Evolutionary conservation across 2,888 invertebrate species (phyloP).

Genomic region (Aethes cnicana): DNA sequence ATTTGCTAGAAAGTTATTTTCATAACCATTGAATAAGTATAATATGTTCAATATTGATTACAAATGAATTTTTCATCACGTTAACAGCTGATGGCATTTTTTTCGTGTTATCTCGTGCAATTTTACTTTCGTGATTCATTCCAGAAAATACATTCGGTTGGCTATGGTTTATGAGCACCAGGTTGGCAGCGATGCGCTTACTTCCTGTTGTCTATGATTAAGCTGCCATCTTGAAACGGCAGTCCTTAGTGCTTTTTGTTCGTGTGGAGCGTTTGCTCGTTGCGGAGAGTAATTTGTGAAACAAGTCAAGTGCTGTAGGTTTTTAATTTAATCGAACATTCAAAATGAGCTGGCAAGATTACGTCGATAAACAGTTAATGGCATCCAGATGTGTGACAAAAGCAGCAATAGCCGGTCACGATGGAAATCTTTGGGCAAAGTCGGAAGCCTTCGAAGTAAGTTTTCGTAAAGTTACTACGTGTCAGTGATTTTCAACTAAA

Average conservation of each 20-base stretch:
- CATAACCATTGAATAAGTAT: too few species aligned
- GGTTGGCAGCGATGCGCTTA: conserved; percentile 48
- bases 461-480: conserved; percentile 64
- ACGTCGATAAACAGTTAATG: conserved; percentile 98
- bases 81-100: too few species aligned
- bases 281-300: conserved; percentile 75
- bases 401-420: conserved; percentile 97
- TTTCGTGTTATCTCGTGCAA: too few species aligned
- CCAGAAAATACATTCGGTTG: conserved; percentile 11
- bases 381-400: conserved; percentile 96
- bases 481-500: conserved; percentile 52
- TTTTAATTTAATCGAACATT: conserved; percentile 79
- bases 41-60: too few species aligned
- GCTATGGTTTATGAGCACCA: conserved; percentile 35
- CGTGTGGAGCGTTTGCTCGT: conserved; percentile 82
- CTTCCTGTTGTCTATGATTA: conserved; percentile 73
- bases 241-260: conserved; percentile 83
- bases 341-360: conserved; percentile 99
- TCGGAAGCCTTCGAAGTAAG: conserved; percentile 96
- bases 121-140: too few species aligned
- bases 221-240: conserved; percentile 81
- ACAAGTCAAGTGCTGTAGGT: conserved; percentile 75
- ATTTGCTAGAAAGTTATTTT: too few species aligned
- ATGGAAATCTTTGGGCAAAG: conserved; percentile 97
- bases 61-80: too few species aligned